A percentile compares a stretch with the other conserved stretches of the same genome.
Conservation (phyloP, 1,140 invertebrate genomes). For the Hycleus cichorii region DNA sequence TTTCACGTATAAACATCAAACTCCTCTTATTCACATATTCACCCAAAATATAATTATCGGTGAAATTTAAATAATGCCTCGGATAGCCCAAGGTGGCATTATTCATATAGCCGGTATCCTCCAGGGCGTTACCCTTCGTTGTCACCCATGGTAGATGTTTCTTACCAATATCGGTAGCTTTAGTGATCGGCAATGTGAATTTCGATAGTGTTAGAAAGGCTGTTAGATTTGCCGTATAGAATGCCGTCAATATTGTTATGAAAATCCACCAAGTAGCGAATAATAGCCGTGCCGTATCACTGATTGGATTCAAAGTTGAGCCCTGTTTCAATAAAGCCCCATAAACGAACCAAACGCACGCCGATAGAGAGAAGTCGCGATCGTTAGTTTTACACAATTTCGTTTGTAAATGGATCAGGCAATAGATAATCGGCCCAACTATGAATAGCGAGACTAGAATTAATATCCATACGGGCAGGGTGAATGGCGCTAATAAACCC, state of each 20-base stretch:
- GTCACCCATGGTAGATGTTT: conserved; percentile 63
- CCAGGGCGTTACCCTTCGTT: conserved; percentile 55
- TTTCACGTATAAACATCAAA: conserved; percentile 60
- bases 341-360: conserved; percentile 79
- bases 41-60: conserved; percentile 26
- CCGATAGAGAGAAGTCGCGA: conserved; percentile 41
- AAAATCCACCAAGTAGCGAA: conserved; percentile 91
- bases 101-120: conserved; percentile 40
- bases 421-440: conserved; percentile 72
- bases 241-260: conserved; percentile 79
- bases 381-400: conserved; percentile 43
- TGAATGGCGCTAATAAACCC: conserved; percentile 73
- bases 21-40: conserved; percentile 41
- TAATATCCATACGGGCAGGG: conserved; percentile 66
- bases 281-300: conserved; percentile 70
- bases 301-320: conserved; percentile 64
- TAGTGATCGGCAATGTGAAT: conserved; percentile 69
- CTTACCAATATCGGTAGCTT: conserved; percentile 57
- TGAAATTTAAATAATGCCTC: neutral
- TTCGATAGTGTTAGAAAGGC: conserved; percentile 79
- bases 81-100: neutral
- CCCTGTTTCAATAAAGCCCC: conserved; percentile 83
- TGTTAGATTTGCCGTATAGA: conserved; percentile 86
- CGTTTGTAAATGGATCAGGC: conserved; percentile 56
- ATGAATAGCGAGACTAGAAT: conserved; percentile 63